Evolutionary conservation across 92 coral and sea anemone species (phyloP).

Genomic region (Plumapathes pennacea): DNA sequence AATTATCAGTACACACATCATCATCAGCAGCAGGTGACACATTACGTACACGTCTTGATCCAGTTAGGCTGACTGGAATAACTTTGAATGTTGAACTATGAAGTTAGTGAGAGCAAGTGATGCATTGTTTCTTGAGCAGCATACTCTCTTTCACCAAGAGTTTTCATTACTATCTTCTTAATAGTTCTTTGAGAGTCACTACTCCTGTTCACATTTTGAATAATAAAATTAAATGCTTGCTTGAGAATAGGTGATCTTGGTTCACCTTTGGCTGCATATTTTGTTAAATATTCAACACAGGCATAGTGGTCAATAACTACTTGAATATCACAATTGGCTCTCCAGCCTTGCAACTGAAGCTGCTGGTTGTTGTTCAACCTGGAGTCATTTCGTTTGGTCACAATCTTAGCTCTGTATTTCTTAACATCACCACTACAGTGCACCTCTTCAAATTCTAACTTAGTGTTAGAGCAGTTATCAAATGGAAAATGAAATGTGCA

Average conservation of each 20-base stretch:
- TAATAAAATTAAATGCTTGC: constrained; percentile 35
- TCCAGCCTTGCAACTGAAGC: constrained; percentile 50
- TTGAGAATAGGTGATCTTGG: constrained; percentile 34
- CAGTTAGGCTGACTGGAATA: constrained; percentile 59
- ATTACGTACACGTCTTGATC: constrained; percentile 41
- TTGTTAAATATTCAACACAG: constrained; percentile 55
- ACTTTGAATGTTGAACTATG: constrained; percentile 63
- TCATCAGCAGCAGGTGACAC: neutral
- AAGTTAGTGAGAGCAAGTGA: constrained; percentile 45
- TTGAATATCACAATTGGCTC: constrained; percentile 59
- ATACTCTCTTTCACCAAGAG: constrained; percentile 65
- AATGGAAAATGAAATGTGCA: constrained; percentile 63
- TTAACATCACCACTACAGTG: constrained; percentile 12
- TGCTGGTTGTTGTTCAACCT: constrained; percentile 44
- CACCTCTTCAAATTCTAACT: constrained; percentile 45
- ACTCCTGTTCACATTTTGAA: constrained; percentile 4
- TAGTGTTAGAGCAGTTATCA: constrained; percentile 31
- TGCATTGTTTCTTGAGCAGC: constrained; percentile 68
- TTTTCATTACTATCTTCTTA: constrained; percentile 46
- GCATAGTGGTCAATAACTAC: constrained; percentile 55
- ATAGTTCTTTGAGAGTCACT: constrained; percentile 43
- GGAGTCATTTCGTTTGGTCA: constrained; percentile 52
- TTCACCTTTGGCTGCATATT: constrained; percentile 62
- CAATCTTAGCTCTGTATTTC: constrained; percentile 57
- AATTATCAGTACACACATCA: constrained; percentile 11